A percentile compares a stretch with the other conserved stretches of the same genome.
phyloP scores from a whole-genome alignment of 2,113 vertebrate species.

The Plestiodon gilberti region DNA sequence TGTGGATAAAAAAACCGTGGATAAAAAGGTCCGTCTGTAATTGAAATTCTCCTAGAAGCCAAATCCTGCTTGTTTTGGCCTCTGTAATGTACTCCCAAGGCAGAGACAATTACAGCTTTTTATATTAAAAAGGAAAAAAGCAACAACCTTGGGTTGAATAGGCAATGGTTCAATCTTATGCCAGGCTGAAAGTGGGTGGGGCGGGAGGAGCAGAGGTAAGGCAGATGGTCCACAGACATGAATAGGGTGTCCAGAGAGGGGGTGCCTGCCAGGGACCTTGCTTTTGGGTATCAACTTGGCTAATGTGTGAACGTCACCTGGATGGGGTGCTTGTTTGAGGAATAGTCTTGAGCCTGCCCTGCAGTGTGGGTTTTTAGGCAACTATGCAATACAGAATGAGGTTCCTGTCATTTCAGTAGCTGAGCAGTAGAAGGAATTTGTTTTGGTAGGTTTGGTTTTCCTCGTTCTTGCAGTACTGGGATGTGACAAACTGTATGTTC shows the following conservation, averaged over 20 bases:
- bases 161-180: neutral
- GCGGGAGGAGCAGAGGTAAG: accelerated
- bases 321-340: no score
- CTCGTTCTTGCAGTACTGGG: neutral
- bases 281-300: no score
- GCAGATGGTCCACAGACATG: neutral
- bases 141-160: slow-evolving; percentile 11
- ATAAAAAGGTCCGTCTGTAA: no score
- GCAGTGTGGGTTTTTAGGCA: no score
- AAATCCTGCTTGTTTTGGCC: slow-evolving; percentile 48
- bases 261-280: neutral
- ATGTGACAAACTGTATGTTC: neutral
- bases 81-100: neutral
- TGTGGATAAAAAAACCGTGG: no score
- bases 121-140: slow-evolving; percentile 7
- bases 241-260: neutral
- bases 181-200: neutral
- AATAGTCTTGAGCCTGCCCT: no score
- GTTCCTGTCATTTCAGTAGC: neutral
- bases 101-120: slow-evolving; percentile 29
- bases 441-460: neutral
- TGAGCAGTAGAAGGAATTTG: neutral
- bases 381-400: neutral
- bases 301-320: no score
- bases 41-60: slow-evolving; percentile 17